Evolutionary conservation across 2,888 invertebrate genomes (phyloP), one percentile per base, ranked within the genome.

Genomic region (Acholoe squamosa): DNA sequence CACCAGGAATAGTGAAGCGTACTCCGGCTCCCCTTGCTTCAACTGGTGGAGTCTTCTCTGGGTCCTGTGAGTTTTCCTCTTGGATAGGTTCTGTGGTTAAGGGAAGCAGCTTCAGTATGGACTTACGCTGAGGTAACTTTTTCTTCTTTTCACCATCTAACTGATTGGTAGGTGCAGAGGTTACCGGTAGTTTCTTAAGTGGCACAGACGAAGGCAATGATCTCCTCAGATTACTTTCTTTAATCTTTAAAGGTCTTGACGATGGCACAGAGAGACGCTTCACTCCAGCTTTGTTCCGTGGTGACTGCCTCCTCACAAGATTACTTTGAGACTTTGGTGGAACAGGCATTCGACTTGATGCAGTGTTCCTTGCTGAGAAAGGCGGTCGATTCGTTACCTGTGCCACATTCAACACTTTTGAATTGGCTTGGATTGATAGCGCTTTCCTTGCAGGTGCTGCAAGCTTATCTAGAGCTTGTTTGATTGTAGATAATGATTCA

Each of bases 271-370:
- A 33, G 5, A 80, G n/a, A 1, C 80, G 12, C 43, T 80, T 80
- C 33, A 80, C 80, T 33, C 43, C 34, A 19, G 33, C n/a, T 19
- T 80, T 33, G 43, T 34, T 43, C 22, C 80, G 33, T 34, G 80
- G 80, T 19, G 80, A 80, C 19, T 43, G 80, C 34, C 80, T 80
- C 80, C 25, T 80, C 43, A 80, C 34, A 80, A 80, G 80, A 43
- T 80, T 33, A 43, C 43, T 80, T 43, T 80, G 34, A 61, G n/a
- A n/a, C 14, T 61, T 61, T 61, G 19, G 19, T 3, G 61, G 61
- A 0, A 61, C 61, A 3, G 61, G n/a, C 1, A n/a, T 19, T 7
- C n/a, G 61, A n/a, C 19, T 61, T 19, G 61, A 61, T 14, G 54
- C 12, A 14, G 12, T 54, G 54, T 54, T n/a, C n/a, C n/a, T n/a